A percentile compares a stretch with the other conserved stretches of the same genome.
These are phyloP conservation scores for Tauraco erythrolophus DNA, from an alignment of 2,113 vertebrate genomes.

Conservation along the genomic window DNA sequence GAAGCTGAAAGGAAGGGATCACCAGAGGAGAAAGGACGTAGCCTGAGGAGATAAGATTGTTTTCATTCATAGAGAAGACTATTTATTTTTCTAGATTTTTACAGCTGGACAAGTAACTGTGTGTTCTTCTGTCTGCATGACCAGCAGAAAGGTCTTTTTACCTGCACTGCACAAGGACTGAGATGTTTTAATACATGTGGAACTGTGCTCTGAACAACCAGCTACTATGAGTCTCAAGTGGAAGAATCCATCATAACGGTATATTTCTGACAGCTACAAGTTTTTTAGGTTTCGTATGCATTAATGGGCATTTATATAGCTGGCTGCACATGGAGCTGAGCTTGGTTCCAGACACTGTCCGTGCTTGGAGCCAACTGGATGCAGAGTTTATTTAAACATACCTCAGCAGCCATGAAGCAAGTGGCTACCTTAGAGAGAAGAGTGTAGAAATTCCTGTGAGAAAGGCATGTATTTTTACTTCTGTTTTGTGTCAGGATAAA, in stretches of 20 bases:
- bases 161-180: background rate
- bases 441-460: background rate
- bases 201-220: background rate
- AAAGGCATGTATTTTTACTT: background rate
- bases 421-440: background rate
- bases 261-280: background rate
- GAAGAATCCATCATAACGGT: background rate
- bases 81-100: background rate
- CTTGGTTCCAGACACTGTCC: background rate
- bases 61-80: background rate
- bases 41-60: rapidly evolving
- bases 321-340: background rate
- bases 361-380: background rate
- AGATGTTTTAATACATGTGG: background rate
- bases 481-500: background rate
- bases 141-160: background rate
- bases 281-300: background rate
- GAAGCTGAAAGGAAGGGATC: background rate
- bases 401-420: background rate
- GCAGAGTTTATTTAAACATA: background rate
- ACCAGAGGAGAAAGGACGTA: background rate
- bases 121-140: background rate
- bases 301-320: background rate
- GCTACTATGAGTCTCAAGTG: background rate
- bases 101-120: background rate